A percentile compares a stretch with the other conserved stretches of the same genome.
Evolutionary conservation across 2,888 invertebrate genomes (phyloP).

Genomic region (Mesoligia furuncula): DNA sequence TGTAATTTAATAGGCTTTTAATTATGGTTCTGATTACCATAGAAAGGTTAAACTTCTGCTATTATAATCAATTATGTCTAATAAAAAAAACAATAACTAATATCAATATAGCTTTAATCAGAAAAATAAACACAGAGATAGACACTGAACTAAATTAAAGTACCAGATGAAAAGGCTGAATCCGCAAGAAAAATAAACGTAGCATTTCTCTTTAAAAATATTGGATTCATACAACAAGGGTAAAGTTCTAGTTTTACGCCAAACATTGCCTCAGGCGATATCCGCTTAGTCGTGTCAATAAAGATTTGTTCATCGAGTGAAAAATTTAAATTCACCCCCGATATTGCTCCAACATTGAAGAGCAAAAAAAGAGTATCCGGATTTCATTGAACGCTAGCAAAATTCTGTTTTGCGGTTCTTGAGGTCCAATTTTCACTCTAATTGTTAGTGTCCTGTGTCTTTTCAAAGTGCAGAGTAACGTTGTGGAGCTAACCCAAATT

Average conservation of each 20-base stretch:
- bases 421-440: conserved; percentile 39
- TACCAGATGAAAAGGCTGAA: conserved; percentile 21
- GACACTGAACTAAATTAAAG: not conserved
- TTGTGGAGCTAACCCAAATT: conserved; percentile 60
- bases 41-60: no score
- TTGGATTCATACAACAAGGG: conserved; percentile 68
- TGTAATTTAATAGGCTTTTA: not conserved
- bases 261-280: conserved; percentile 54
- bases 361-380: conserved; percentile 65
- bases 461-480: conserved; percentile 41
- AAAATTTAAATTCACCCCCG: conserved; percentile 76
- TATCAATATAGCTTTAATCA: not conserved
- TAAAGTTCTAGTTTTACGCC: conserved; percentile 46
- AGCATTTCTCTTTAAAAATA: conserved; percentile 65
- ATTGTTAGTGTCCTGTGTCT: conserved; percentile 13
- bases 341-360: conserved; percentile 70
- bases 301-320: conserved; percentile 77
- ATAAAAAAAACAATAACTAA: not conserved
- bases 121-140: not conserved
- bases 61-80: not conserved
- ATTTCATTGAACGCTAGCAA: conserved; percentile 66
- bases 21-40: not conserved
- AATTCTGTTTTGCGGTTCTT: conserved; percentile 51
- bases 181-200: conserved; percentile 23
- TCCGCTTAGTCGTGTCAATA: conserved; percentile 73